Evolutionary conservation across 2,113 vertebrate species (phyloP), one percentile per base, ranked within the genome.

Genomic region (Ochotona princeps): DNA sequence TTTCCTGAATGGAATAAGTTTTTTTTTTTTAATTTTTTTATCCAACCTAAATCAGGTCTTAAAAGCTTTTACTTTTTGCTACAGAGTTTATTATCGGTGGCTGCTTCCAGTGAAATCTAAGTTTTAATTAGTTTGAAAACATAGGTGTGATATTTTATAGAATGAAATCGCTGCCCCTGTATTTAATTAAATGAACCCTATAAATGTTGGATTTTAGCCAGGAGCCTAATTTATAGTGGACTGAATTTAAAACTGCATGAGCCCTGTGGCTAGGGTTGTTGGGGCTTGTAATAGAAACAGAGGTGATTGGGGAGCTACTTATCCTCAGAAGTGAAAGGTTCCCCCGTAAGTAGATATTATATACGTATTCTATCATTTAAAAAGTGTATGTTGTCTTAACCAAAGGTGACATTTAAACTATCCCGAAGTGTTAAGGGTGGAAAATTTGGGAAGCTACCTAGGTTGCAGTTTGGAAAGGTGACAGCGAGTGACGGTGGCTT

Each of bases 181-280:
- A 81, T 96, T 96, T 97, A 96, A 97, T 97, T 96, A 97, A 95
- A 94, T 88, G 86, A 94, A 89, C 93, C 94, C 94, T 86, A 89
- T 96, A 95, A 95, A 96, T 94, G 90, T 74, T 80, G 61, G 86
- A 25, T 75, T 92, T 86, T 89, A 89, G 81, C 93, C 95, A 70
- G 63, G 38, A 83, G 95, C 94, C 81, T 83, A 86, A 91, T 95
- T 92, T 90, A 96, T 89, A 61, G 83, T 54, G 63, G 92, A 38
- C 92, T 21, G 17, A 47, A 32, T 86, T 88, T 86, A 82, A 93
- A 88, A 93, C 54, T 79, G 61, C 73, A 89, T 95, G 74, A 80
- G 60, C 38, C 32, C 95, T 90, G 94, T 81, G 21, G 10, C 38
- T 15, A 60, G 38, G 74, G 88, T 87, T 54, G 0, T 92, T 93